Evolutionary conservation across 2,113 vertebrate genomes (phyloP).

Genomic region (Paedocypris sp.): DNA sequence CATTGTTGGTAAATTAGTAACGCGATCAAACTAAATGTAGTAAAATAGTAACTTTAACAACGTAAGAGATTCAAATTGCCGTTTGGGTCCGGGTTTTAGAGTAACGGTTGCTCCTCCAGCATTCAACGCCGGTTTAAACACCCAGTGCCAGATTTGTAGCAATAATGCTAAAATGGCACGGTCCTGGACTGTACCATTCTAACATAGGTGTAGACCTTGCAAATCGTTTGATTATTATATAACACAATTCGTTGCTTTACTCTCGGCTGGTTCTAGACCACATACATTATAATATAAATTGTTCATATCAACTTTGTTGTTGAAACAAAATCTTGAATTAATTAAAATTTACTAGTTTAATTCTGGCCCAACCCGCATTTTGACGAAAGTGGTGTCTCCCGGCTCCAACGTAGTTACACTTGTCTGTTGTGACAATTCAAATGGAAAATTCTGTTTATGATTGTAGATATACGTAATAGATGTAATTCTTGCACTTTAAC

Average conservation of each 20-base stretch:
- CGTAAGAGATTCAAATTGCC: not conserved
- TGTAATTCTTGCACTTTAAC: too few species aligned
- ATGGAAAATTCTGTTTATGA: too few species aligned
- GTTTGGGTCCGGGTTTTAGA: constrained; percentile 20
- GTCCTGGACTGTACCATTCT: constrained; percentile 46
- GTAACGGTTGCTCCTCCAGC: constrained; percentile 50
- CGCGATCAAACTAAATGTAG: not conserved
- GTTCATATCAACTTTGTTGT: too few species aligned
- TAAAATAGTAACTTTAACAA: constrained; percentile 16
- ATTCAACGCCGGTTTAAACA: constrained; percentile 39
- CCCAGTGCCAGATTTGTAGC: constrained; percentile 48
- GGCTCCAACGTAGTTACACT: too few species aligned
- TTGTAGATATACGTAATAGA: too few species aligned
- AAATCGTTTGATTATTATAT: not conserved
- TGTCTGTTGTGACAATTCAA: too few species aligned
- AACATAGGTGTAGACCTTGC: not conserved
- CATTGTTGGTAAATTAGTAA: constrained; percentile 53
- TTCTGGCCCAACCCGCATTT: too few species aligned
- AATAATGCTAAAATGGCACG: constrained; percentile 59
- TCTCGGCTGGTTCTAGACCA: not conserved
- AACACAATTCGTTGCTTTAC: not conserved
- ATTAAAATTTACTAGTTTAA: too few species aligned
- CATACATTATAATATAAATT: fast-evolving
- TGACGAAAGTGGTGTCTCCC: too few species aligned
- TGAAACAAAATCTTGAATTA: too few species aligned